Percentiles rank a stretch among this genome's conserved stretches.
phyloP scores from a whole-genome alignment of 2,888 invertebrate species.

The Ectobius pallidus region DNA sequence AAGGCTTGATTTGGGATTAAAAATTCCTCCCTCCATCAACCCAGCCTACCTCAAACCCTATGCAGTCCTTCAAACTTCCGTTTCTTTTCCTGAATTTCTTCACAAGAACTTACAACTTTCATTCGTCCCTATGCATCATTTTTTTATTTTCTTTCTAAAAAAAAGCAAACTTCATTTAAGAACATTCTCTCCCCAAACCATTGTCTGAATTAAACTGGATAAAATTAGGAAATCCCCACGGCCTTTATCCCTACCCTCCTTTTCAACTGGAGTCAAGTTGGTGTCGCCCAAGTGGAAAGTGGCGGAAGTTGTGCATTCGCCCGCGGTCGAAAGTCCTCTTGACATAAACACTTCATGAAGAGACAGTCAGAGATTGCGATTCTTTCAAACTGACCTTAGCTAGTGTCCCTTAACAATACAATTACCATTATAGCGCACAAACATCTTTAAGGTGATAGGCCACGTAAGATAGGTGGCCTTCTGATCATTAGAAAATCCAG shows the following conservation, averaged over 20 bases:
- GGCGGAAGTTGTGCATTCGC: too few relatives aligned
- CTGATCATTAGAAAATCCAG: too few relatives aligned
- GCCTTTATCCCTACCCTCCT: not conserved
- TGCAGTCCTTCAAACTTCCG: slow-evolving; percentile 17
- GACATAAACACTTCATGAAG: too few relatives aligned
- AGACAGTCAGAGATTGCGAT: too few relatives aligned
- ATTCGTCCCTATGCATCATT: slow-evolving; percentile 28
- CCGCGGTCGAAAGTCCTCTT: too few relatives aligned
- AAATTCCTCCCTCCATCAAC: slow-evolving; percentile 26
- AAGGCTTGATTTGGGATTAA: slow-evolving; percentile 39
- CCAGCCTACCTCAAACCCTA: not conserved
- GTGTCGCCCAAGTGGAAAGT: too few relatives aligned
- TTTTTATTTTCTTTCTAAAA: slow-evolving; percentile 5
- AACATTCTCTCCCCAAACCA: not conserved
- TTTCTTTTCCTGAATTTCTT: slow-evolving; percentile 28
- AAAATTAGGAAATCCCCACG: not conserved
- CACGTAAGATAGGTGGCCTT: too few relatives aligned
- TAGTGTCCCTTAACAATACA: too few relatives aligned
- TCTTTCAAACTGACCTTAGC: too few relatives aligned
- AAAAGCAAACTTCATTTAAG: slow-evolving; percentile 25
- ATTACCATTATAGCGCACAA: too few relatives aligned
- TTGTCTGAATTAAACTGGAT: not conserved
- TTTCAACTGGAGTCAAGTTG: too few relatives aligned
- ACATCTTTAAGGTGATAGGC: too few relatives aligned
- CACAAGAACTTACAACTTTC: slow-evolving; percentile 32